Conservation (phyloP, 2,113 vertebrate genomes). For the Pelusios castaneus region DNA sequence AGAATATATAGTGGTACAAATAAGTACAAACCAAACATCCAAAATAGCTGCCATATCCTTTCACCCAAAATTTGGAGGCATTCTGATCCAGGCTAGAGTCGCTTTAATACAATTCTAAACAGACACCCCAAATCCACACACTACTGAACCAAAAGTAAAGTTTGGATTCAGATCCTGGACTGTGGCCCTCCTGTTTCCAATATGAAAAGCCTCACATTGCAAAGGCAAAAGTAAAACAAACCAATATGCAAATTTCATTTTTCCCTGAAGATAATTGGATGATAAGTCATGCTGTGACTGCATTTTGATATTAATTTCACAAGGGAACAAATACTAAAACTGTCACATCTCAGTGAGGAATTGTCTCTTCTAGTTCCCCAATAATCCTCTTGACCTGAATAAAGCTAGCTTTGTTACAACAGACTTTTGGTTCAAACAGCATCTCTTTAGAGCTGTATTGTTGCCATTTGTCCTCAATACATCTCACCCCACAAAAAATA, state of each 20-base stretch:
- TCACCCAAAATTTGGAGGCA: not conserved
- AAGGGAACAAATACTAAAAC: conserved; percentile 21
- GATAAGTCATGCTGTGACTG: not conserved
- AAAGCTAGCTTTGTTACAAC: not conserved
- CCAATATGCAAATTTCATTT: not conserved
- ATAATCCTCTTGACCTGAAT: conserved; percentile 15
- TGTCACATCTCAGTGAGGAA: not conserved
- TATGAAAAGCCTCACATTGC: not conserved
- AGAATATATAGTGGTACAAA: not conserved
- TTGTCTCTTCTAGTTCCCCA: conserved; percentile 1
- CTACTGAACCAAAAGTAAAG: not conserved
- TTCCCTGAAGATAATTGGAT: not conserved
- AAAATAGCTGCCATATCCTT: not conserved
- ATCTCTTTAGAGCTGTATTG: not conserved
- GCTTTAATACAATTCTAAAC: not conserved
- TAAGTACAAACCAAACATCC: not conserved
- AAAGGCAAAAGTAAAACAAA: not conserved
- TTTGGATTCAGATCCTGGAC: not conserved
- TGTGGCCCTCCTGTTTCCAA: not conserved
- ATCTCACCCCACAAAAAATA: not conserved
- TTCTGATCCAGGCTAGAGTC: not conserved
- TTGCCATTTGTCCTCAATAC: not conserved
- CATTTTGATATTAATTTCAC: conserved; percentile 48
- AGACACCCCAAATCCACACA: not conserved
- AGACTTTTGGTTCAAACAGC: not conserved